Conservation (phyloP, 2,888 invertebrate species). For the Athalia circularis region DNA sequence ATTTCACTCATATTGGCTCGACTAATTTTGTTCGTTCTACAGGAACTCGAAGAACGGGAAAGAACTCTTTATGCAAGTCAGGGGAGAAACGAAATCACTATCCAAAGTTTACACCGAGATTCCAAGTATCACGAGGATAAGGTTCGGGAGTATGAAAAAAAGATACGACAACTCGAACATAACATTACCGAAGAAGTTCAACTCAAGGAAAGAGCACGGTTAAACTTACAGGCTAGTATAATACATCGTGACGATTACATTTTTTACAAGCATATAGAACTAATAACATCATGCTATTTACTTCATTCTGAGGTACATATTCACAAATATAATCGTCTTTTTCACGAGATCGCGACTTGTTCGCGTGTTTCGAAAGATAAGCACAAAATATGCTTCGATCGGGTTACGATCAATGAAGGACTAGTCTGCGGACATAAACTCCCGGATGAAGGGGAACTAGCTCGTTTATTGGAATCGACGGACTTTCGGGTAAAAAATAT, state of each 20-base stretch:
- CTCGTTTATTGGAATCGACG: neutral
- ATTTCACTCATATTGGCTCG: neutral
- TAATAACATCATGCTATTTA: no score
- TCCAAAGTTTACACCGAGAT: conserved; percentile 86
- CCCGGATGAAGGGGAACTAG: neutral
- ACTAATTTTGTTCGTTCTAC: conserved; percentile 55
- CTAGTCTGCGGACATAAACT: neutral
- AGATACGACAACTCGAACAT: conserved; percentile 83
- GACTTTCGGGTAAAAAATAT: neutral
- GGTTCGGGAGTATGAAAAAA: conserved; percentile 85
- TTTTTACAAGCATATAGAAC: conserved; percentile 49
- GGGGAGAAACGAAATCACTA: conserved; percentile 82
- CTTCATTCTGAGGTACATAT: neutral
- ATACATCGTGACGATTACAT: conserved; percentile 24
- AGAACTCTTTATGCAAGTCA: conserved; percentile 80
- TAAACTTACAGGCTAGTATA: conserved; percentile 64
- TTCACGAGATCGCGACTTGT: neutral
- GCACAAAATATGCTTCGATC: neutral
- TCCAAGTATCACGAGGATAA: conserved; percentile 85
- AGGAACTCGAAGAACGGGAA: conserved; percentile 87
- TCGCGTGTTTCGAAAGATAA: neutral
- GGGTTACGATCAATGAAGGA: conserved; percentile 1
- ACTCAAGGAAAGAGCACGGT: conserved; percentile 83
- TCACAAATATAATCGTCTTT: neutral
- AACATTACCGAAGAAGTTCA: conserved; percentile 85